Percentiles rank a stretch among this genome's conserved stretches.
Evolutionary conservation across 2,113 vertebrate species (phyloP).

Genomic region (Herpailurus yagouaroundi): DNA sequence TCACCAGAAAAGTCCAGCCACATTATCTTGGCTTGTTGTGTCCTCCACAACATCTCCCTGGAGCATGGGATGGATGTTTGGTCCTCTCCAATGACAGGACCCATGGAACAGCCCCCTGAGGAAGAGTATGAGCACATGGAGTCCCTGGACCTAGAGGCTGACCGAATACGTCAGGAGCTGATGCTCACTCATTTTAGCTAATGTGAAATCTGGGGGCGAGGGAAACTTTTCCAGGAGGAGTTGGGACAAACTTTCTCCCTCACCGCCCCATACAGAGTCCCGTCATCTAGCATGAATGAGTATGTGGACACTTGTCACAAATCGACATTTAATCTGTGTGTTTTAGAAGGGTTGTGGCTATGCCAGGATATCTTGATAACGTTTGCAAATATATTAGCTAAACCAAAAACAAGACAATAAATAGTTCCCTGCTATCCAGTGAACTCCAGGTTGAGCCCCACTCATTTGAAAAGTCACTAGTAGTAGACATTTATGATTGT

Average conservation of each 20-base stretch:
- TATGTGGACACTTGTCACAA: constrained; percentile 50
- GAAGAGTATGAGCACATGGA: constrained; percentile 90
- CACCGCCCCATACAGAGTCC: neutral
- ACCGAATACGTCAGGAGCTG: constrained; percentile 90
- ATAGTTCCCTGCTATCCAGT: neutral
- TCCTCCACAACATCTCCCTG: constrained; percentile 96
- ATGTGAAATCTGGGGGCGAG: constrained; percentile 6
- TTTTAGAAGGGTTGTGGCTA: constrained; percentile 35
- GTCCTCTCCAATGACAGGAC: constrained; percentile 88
- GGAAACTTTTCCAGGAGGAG: neutral
- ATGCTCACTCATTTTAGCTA: constrained; percentile 93
- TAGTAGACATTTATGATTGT: neutral
- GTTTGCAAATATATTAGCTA: constrained; percentile 36
- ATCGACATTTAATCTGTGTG: neutral
- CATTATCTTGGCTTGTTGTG: constrained; percentile 96
- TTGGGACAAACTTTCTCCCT: constrained; percentile 20
- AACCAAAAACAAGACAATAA: neutral
- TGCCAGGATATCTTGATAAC: constrained; percentile 17
- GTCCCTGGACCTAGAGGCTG: constrained; percentile 90
- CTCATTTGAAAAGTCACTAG: constrained; percentile 20
- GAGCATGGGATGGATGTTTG: constrained; percentile 94
- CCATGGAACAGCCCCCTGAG: constrained; percentile 87
- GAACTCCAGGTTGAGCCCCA: neutral
- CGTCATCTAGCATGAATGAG: neutral
- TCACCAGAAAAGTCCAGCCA: constrained; percentile 95